These are phyloP conservation scores for Tenthredo amoena DNA, from an alignment of 2,888 invertebrate genomes.

Conservation along the genomic window DNA sequence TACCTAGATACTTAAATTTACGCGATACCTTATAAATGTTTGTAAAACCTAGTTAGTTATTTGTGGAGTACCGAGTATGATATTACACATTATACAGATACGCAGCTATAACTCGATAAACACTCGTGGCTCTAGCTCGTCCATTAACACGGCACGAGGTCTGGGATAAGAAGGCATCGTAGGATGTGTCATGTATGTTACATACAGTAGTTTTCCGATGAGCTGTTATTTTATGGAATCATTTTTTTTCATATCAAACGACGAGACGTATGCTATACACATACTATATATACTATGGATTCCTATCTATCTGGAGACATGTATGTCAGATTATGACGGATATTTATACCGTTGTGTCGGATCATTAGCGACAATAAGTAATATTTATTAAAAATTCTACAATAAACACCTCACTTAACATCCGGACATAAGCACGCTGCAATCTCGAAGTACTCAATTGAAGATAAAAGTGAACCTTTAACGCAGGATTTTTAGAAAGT, in stretches of 20 bases:
- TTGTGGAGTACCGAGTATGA: neutral
- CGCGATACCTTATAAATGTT: neutral
- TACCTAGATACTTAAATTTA: neutral
- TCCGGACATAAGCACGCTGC: neutral
- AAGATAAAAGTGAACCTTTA: neutral
- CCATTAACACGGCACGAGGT: neutral
- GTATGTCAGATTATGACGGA: neutral
- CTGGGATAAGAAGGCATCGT: neutral
- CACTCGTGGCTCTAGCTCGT: neutral
- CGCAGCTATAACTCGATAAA: neutral
- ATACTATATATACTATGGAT: neutral
- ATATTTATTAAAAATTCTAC: neutral
- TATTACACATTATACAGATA: neutral
- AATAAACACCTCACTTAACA: neutral
- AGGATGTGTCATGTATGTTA: neutral
- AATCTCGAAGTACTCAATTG: neutral
- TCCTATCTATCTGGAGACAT: neutral
- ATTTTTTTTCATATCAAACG: neutral
- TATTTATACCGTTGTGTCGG: neutral
- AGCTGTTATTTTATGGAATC: neutral
- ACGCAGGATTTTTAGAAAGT: neutral
- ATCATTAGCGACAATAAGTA: neutral
- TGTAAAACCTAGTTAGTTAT: neutral
- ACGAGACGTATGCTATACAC: neutral
- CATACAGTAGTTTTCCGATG: slow-evolving; percentile 5